A percentile compares a stretch with the other conserved stretches of the same genome.
Conservation (phyloP, 2,888 invertebrate species). For the Ormyrus nitidulus region DNA sequence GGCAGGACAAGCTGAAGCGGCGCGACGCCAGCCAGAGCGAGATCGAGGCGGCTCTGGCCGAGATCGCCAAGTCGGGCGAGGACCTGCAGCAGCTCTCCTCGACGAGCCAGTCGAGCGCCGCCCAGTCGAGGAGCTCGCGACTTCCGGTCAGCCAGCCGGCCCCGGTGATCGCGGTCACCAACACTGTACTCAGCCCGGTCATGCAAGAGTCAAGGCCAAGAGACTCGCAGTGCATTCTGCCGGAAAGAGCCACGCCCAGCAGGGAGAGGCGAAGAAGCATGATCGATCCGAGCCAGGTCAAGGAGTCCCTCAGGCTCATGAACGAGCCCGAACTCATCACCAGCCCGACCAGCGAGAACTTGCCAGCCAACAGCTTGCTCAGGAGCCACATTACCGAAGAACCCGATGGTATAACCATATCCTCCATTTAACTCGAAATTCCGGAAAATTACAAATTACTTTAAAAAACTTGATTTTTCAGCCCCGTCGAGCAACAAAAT, state of each 20-base stretch:
- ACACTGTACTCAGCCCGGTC: conserved; percentile 73
- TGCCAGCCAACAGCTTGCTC: conserved; percentile 34
- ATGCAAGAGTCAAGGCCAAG: conserved; percentile 73
- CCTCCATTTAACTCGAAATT: no score
- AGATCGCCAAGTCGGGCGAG: conserved; percentile 73
- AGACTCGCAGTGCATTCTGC: conserved; percentile 66
- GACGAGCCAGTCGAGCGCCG: conserved; percentile 64
- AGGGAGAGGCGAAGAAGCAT: conserved; percentile 74
- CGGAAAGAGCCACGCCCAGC: conserved; percentile 72
- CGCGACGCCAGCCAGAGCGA: conserved; percentile 65
- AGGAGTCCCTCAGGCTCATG: conserved; percentile 54
- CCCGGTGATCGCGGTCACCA: conserved; percentile 72
- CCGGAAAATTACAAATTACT: no score
- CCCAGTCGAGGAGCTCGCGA: conserved; percentile 58
- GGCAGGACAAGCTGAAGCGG: conserved; percentile 83
- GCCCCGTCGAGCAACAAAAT: neutral
- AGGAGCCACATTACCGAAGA: neutral
- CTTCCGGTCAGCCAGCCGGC: conserved; percentile 68
- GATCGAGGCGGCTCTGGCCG: conserved; percentile 72
- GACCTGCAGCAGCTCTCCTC: conserved; percentile 74
- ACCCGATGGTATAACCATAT: conserved; percentile 8
- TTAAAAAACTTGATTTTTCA: no score
- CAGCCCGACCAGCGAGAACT: conserved; percentile 48
- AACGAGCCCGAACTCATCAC: conserved; percentile 57
- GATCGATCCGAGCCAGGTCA: conserved; percentile 76